A percentile compares a stretch with the other conserved stretches of the same genome.
Evolutionary conservation across 2,113 vertebrate species (phyloP).

Genomic region (Polyodon spathula): DNA sequence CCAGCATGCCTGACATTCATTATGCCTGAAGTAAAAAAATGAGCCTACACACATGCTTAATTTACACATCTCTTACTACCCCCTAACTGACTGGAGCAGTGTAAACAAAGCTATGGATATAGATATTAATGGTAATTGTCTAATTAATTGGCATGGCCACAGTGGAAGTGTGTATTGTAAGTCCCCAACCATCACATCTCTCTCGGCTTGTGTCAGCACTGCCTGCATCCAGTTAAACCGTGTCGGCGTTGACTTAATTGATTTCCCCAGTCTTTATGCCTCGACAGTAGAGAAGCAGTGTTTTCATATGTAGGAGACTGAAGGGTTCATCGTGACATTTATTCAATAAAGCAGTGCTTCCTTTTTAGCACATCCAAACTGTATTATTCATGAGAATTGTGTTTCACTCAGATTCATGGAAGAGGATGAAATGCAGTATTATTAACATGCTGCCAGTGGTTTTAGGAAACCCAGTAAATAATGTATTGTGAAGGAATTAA

Average conservation of each 20-base stretch:
- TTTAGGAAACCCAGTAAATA: conserved; percentile 44
- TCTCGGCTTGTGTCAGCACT: conserved; percentile 33
- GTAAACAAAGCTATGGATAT: too few species aligned
- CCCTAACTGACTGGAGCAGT: too few species aligned
- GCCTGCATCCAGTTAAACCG: conserved; percentile 31
- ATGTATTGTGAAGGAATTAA: conserved; percentile 47
- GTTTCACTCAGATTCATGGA: conserved; percentile 40
- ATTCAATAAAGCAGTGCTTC: conserved; percentile 20
- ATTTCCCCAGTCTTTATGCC: conserved; percentile 30
- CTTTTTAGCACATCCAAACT: conserved; percentile 31
- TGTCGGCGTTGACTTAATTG: conserved; percentile 44
- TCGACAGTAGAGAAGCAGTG: conserved; percentile 26
- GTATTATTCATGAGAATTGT: conserved; percentile 59
- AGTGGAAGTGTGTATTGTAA: conserved; percentile 14
- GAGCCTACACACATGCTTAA: too few species aligned
- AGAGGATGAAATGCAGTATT: conserved; percentile 46
- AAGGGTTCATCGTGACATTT: conserved; percentile 27
- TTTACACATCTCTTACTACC: too few species aligned
- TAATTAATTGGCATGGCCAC: too few species aligned
- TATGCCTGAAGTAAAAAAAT: too few species aligned
- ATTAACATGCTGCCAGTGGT: conserved; percentile 40
- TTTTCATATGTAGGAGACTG: conserved; percentile 42
- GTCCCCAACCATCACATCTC: conserved; percentile 23
- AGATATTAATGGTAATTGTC: too few species aligned
- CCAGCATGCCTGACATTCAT: too few species aligned